Evolutionary conservation across 2,888 invertebrate genomes (phyloP), one percentile per base, ranked within the genome.

Genomic region (Hesperia comma): DNA sequence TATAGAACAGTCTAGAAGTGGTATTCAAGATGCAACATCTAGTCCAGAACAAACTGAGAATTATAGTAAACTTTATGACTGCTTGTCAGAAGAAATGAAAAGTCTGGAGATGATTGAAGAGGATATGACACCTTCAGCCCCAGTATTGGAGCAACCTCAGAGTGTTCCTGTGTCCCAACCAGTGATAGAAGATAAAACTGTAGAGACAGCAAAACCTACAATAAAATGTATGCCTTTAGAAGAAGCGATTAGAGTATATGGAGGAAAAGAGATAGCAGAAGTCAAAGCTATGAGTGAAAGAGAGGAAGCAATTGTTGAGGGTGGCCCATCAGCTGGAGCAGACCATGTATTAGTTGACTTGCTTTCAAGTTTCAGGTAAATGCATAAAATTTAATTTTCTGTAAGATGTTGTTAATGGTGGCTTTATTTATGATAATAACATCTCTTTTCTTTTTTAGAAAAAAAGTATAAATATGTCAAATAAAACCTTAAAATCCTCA

Each of bases 261-360:
- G 86, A 49, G 88, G 86, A 1, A 79, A 72, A 60, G 90, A 90
- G 73, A 87, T 91, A 71, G 80, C 76, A 66, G 83, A 83, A 74
- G 81, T 91, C 6, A 85, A 77, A 72, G 75, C 74, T 17, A 81
- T 90, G 79, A 90, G 90, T 80, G 86, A 84, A 63, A 82, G 72
- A 73, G 90, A 92, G 68, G 90, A 90, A 68, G 82, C 82, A 61
- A 73, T 82, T 61, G 90, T 90, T 0, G 88, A 88, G 68, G 80
- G 80, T 1, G 92, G 92, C 0, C 83, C 87, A 19, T 21, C 77
- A 6, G 82, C 81, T 75, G 84, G 83, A 0, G 83, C 89, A 21
- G 90, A 91, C 51, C 88, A 92, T 78, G 90, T 90, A 8, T 77
- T 92, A 56, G 85, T 91, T 10, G 92, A 92, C 78, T 79, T 92